Evolutionary conservation across 2,113 vertebrate species (phyloP).

Genomic region (Thermophis baileyi): DNA sequence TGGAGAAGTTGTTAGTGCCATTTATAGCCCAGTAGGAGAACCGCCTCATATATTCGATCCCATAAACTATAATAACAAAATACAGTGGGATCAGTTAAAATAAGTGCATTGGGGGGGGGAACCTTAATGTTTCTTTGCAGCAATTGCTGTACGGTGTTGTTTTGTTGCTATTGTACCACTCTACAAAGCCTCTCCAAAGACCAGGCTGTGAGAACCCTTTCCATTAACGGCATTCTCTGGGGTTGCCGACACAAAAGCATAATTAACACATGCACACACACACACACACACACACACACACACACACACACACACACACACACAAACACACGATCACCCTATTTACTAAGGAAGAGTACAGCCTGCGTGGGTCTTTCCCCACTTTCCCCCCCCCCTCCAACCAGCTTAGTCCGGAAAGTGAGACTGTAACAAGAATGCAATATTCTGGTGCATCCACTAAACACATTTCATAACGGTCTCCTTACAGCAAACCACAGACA

Average conservation of each 20-base stretch:
- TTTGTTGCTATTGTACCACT: background rate
- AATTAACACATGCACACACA: slow-evolving; percentile 31
- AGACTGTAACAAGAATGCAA: slow-evolving; percentile 1
- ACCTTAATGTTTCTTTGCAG: slow-evolving; percentile 6
- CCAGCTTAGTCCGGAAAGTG: slow-evolving; percentile 18
- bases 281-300: background rate
- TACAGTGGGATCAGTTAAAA: slow-evolving; percentile 8
- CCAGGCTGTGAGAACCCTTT: slow-evolving; percentile 26
- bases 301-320: background rate
- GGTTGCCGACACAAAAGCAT: background rate
- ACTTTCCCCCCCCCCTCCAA: background rate
- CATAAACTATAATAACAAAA: background rate
- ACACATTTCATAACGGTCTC: slow-evolving; percentile 13
- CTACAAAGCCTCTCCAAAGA: background rate
- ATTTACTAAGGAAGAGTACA: slow-evolving; percentile 12
- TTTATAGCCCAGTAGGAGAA: background rate
- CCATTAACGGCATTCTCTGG: slow-evolving; percentile 26
- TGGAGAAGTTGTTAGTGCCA: background rate
- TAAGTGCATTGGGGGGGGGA: background rate
- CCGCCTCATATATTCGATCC: background rate
- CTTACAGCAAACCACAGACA: background rate
- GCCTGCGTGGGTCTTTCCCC: background rate
- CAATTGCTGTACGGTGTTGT: slow-evolving; percentile 9
- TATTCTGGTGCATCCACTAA: background rate
- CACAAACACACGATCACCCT: too few species aligned